Percentiles rank a stretch among this genome's conserved stretches.
Conservation (phyloP, 2,797 vertebrate genomes). For the Microctenopoma lineatum region DNA sequence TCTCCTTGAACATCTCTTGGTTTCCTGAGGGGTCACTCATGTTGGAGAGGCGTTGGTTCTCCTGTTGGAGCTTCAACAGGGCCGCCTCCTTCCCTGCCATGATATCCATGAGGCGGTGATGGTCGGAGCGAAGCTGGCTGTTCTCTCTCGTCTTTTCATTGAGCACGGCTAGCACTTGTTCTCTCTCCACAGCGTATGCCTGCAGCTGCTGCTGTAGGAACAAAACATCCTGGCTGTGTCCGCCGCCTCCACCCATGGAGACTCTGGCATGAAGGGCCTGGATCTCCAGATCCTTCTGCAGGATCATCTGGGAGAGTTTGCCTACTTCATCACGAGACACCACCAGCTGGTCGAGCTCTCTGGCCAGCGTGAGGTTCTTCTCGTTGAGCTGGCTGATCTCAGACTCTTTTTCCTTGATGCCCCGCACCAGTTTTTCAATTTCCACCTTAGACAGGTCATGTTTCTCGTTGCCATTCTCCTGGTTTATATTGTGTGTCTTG, state of each 20-base stretch:
- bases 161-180: slow-evolving; percentile 92
- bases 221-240: slow-evolving; percentile 87
- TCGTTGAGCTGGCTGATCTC: slow-evolving; percentile 95
- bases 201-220: slow-evolving; percentile 96
- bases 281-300: slow-evolving; percentile 96
- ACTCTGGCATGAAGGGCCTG: slow-evolving; percentile 91
- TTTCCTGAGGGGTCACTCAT: slow-evolving; percentile 89
- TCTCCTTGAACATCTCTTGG: slow-evolving; percentile 97
- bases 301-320: slow-evolving; percentile 92
- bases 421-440: slow-evolving; percentile 90
- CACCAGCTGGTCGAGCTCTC: slow-evolving; percentile 91
- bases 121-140: slow-evolving; percentile 93
- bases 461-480: slow-evolving; percentile 95
- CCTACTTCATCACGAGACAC: slow-evolving; percentile 91
- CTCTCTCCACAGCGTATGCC: slow-evolving; percentile 90
- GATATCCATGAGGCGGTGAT: slow-evolving; percentile 94
- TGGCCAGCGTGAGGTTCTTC: slow-evolving; percentile 91
- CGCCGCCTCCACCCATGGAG: slow-evolving; percentile 74
- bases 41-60: slow-evolving; percentile 89
- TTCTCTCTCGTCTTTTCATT: slow-evolving; percentile 97
- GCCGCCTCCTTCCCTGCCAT: slow-evolving; percentile 93
- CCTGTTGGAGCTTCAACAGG: slow-evolving; percentile 91
- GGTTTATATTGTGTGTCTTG: slow-evolving; percentile 88
- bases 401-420: slow-evolving; percentile 95
- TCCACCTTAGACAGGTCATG: slow-evolving; percentile 97